Evolutionary conservation across 1,140 invertebrate species (phyloP), one percentile per base, ranked within the genome.

Genomic region (Microplitis demolitor): DNA sequence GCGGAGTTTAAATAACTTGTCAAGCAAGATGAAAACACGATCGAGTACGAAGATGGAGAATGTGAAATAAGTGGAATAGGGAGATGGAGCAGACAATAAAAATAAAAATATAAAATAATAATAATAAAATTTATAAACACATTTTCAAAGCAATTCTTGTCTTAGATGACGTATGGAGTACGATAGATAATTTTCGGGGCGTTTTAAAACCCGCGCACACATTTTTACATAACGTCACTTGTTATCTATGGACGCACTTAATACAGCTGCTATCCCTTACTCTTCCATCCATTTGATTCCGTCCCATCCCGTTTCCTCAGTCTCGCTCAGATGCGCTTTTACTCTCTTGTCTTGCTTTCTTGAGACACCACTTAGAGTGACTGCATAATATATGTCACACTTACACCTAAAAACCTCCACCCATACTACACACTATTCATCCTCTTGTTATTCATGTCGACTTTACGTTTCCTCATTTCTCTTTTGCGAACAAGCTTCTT

Each of bases 211-310:
- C 11, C 39, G 6, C 39, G 39, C 39, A 45, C 11, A 34, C 72
- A 79, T 75, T 82, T 83, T 81, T 82, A 76, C 74, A 74, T 50
- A 34, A 72, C 71, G 71, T 45, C 39, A 45, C 5, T 6, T 11
- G 39, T 86, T 85, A 87, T 87, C 84, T 86, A 87, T 86, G 81
- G 83, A 77, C 84, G 81, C 84, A 86, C 85, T 86, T 87, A 86
- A 85, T 85, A 83, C 84, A 85, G 81, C 84, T 84, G 84, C 84
- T 83, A 80, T 73, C 66, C 78, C 79, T 79, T 75, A 24, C 24
- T 24, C 24, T 24, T 77, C 74, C 78, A 73, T 74, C 79, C 76
- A 75, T 58, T 71, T 63, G 68, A 63, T 53, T 71, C 39, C 39
- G 6, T 9, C 39, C 6, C 11, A 45, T 45, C 11, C 39, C 39